phyloP scores from a whole-genome alignment of 2,113 vertebrate genomes.

The Stegostoma tigrinum region DNA sequence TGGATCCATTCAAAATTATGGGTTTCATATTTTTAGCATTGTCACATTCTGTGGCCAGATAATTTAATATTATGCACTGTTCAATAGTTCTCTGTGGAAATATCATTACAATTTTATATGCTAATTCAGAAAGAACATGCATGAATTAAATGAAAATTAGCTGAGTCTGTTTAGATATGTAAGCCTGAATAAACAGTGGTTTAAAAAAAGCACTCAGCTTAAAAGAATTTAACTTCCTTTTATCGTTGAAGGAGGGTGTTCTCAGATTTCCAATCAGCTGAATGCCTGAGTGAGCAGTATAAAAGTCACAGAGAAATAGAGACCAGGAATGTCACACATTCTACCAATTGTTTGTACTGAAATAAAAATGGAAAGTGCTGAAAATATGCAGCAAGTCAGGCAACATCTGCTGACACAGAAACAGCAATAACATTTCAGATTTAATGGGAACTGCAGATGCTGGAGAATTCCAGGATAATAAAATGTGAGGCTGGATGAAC shows the following conservation, averaged over 20 bases:
- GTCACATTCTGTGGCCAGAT: background rate
- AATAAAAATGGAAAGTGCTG: background rate
- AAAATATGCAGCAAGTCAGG: too few species aligned
- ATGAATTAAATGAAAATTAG: background rate
- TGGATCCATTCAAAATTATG: background rate
- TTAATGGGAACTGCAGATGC: too few species aligned
- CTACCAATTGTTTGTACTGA: background rate
- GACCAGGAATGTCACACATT: background rate
- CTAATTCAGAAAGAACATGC: background rate
- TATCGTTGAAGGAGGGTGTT: background rate
- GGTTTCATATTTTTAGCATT: background rate
- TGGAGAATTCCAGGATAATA: too few species aligned
- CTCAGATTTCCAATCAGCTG: background rate
- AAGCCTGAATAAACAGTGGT: background rate
- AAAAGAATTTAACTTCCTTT: conserved; percentile 29
- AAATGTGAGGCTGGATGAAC: too few species aligned
- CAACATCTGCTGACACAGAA: too few species aligned
- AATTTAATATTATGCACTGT: background rate
- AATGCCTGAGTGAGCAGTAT: background rate
- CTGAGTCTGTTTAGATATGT: background rate
- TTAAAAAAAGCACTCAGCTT: background rate
- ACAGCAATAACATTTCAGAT: too few species aligned
- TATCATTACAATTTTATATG: background rate
- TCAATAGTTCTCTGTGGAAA: background rate
- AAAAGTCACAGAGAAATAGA: background rate